A percentile compares a stretch with the other conserved stretches of the same genome.
Evolutionary conservation across 2,888 invertebrate genomes (phyloP).

Genomic region (Oscheius sp.): DNA sequence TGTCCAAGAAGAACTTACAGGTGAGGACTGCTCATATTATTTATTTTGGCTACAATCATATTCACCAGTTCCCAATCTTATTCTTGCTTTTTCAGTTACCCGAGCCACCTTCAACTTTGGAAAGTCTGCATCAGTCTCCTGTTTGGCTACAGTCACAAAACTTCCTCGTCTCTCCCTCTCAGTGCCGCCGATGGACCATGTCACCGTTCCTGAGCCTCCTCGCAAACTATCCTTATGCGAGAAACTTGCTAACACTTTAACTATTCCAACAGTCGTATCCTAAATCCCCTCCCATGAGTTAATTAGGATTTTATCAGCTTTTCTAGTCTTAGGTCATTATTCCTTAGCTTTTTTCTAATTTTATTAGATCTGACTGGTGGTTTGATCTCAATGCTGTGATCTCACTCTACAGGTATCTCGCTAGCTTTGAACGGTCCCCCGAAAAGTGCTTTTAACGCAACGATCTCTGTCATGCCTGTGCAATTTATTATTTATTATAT

Average conservation of each 20-base stretch:
- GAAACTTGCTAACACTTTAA: constrained; percentile 1
- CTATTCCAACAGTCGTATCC: constrained; percentile 19
- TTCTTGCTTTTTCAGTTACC: constrained; percentile 20
- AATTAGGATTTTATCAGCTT: too few relatives aligned
- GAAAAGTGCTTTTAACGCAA: constrained; percentile 23
- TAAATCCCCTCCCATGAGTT: neutral
- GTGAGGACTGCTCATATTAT: constrained; percentile 4
- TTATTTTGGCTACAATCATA: neutral
- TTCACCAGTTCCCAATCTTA: neutral
- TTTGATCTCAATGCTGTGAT: constrained; percentile 28
- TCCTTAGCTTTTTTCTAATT: too few relatives aligned
- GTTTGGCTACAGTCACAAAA: neutral
- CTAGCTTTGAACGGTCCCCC: constrained; percentile 28
- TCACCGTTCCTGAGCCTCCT: neutral
- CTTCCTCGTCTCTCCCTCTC: constrained; percentile 18
- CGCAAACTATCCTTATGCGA: constrained; percentile 5
- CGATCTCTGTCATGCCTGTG: constrained; percentile 23
- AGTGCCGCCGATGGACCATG: constrained; percentile 20
- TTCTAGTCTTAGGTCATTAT: neutral
- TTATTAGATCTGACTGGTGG: neutral
- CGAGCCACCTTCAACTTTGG: constrained; percentile 13
- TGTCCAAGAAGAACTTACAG: constrained; percentile 20
- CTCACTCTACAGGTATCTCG: constrained; percentile 29
- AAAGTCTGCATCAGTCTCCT: constrained; percentile 10
- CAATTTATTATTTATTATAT: constrained; percentile 1